Evolutionary conservation across 2,888 invertebrate genomes (phyloP), one percentile per base, ranked within the genome.

Genomic region (Oscheius sp.): DNA sequence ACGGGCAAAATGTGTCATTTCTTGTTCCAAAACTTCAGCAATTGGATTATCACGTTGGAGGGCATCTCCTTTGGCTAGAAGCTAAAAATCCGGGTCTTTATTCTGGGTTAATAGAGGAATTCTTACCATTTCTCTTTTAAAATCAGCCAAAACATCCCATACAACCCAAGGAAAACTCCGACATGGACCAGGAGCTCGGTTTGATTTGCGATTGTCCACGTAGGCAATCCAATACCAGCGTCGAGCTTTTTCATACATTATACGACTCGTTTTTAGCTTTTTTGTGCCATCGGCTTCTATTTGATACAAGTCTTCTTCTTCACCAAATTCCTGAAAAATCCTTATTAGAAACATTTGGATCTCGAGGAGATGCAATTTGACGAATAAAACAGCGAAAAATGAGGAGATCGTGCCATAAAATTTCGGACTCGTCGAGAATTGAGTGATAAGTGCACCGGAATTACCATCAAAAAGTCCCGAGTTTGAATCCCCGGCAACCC

Each of bases 131-230:
- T 49, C 55, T 29, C 77, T 45, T 56, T 79, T 74, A 63, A 79
- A 66, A 53, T 69, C 76, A 16, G 79, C 79, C 46, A 85, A 49
- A 2, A 78, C 81, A 56, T 85, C 85, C 85, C 85, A 85, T 3
- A 78, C 79, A n/a, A 85, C 75, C 85, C 85, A 85, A 0, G 85
- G 78, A 6, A 80, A 61, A 61, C 77, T 78, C 52, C 72, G 75
- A 16, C 78, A 74, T 9, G 69, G 69, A 16, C 63, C 69, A 23
- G 35, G 61, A 55, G 73, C 75, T 0, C 64, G 25, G 12, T 70
- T 59, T 35, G 56, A 74, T 18, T 69, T 68, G 1, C 49, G 63
- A 21, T 75, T 72, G 21, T 63, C 68, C 2, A 77, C 79, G 45
- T 83, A 84, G 12, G 81, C 75, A 16, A 77, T 78, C 16, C 76